Percentiles rank a stretch among this genome's conserved stretches.
Evolutionary conservation across 2,797 vertebrate species (phyloP).

Genomic region (Catharus ustulatus): DNA sequence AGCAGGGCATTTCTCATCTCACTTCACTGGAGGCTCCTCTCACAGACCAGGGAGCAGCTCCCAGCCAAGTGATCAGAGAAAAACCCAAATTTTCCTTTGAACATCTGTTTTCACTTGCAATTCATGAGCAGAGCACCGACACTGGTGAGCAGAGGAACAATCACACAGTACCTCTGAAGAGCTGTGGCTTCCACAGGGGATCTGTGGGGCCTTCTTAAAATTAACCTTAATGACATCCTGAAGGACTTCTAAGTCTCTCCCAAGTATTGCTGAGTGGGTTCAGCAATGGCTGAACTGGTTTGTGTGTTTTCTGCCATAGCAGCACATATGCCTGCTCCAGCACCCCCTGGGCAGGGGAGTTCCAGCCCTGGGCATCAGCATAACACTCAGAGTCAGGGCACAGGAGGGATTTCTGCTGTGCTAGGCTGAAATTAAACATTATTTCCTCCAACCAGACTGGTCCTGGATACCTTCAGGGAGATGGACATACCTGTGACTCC

Average conservation of each 20-base stretch:
- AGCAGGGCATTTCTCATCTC: background rate
- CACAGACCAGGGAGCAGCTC: background rate
- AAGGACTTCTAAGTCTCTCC: background rate
- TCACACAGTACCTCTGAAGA: background rate
- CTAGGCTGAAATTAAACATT: background rate
- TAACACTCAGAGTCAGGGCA: background rate
- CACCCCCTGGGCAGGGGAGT: background rate
- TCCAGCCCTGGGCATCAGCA: background rate
- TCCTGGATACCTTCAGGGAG: background rate
- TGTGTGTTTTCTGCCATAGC: background rate
- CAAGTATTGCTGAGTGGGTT: background rate
- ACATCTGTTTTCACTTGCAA: background rate
- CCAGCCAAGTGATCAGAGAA: background rate
- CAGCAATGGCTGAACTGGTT: background rate
- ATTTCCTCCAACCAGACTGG: background rate
- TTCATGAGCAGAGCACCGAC: rapidly evolving
- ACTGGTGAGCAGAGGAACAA: background rate
- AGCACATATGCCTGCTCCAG: background rate
- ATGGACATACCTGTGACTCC: rapidly evolving
- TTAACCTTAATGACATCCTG: background rate
- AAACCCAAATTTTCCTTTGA: background rate
- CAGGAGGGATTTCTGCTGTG: background rate
- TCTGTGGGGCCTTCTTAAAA: background rate
- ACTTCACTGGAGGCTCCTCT: background rate
- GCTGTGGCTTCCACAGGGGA: background rate